Percentiles rank a stretch among this genome's conserved stretches.
Evolutionary conservation across 2,797 vertebrate species (phyloP).

Genomic region (Sphaeramia orbicularis): DNA sequence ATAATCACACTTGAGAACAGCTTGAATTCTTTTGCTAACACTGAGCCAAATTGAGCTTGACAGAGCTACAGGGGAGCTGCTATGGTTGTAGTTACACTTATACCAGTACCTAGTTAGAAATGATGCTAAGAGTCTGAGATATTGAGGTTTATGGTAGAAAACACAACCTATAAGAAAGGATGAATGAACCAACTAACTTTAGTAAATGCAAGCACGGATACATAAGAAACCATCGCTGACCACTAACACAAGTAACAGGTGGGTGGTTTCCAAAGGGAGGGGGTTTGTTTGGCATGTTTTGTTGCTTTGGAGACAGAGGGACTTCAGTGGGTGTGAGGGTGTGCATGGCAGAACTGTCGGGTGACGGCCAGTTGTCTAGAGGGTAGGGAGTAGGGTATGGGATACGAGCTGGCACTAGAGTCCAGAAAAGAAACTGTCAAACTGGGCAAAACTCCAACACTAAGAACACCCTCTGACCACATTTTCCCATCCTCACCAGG

Average conservation of each 20-base stretch:
- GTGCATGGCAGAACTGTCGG: slow-evolving; percentile 13
- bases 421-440: slow-evolving; percentile 39
- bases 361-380: slow-evolving; percentile 64
- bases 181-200: not conserved
- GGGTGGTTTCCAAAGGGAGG: slow-evolving; percentile 41
- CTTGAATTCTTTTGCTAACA: slow-evolving; percentile 24
- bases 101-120: slow-evolving; percentile 38
- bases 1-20: slow-evolving; percentile 38
- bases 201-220: not conserved
- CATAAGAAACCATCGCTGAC: not conserved
- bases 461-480: slow-evolving; percentile 17
- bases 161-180: slow-evolving; percentile 7
- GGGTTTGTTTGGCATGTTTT: slow-evolving; percentile 51
- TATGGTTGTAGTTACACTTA: slow-evolving; percentile 16
- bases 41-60: slow-evolving; percentile 44
- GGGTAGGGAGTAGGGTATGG: slow-evolving; percentile 36
- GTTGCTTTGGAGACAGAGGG: slow-evolving; percentile 57
- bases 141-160: slow-evolving; percentile 8
- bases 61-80: slow-evolving; percentile 35
- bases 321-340: slow-evolving; percentile 20
- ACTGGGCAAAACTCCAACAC: slow-evolving; percentile 30
- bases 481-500: slow-evolving; percentile 19
- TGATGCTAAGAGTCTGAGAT: slow-evolving; percentile 14
- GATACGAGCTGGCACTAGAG: slow-evolving; percentile 48
- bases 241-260: slow-evolving; percentile 31